Evolutionary conservation across 2,888 invertebrate genomes (phyloP).

Genomic region (Venusia cambrica): DNA sequence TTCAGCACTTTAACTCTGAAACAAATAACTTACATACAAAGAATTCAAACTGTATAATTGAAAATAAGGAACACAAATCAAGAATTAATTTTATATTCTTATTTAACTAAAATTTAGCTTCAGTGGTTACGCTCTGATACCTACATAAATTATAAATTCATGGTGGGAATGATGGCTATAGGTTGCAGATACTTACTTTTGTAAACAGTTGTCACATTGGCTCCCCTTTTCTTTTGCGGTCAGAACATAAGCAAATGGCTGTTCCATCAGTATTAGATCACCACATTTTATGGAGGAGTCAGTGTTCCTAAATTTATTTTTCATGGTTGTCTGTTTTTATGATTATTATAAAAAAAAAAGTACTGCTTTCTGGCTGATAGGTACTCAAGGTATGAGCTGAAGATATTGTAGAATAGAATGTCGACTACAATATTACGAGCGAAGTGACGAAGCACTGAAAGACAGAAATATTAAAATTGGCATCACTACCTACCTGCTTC

Average conservation of each 20-base stretch:
- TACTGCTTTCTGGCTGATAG: too few species aligned
- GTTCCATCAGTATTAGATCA: slow-evolving; percentile 84
- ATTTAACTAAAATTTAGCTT: too few species aligned
- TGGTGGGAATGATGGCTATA: too few species aligned
- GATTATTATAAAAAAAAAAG: slow-evolving; percentile 11
- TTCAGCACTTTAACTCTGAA: slow-evolving; percentile 86
- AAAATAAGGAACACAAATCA: too few species aligned
- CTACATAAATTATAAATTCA: too few species aligned
- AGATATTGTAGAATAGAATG: slow-evolving; percentile 56
- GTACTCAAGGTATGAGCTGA: too few species aligned
- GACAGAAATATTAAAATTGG: slow-evolving; percentile 59
- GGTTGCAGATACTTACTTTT: slow-evolving; percentile 82
- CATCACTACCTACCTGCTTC: slow-evolving; percentile 58
- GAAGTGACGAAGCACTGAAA: slow-evolving; percentile 44
- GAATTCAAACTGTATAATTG: too few species aligned
- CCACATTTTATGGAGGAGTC: slow-evolving; percentile 80
- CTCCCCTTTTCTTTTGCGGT: slow-evolving; percentile 85
- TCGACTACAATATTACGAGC: slow-evolving; percentile 40
- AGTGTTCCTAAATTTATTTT: slow-evolving; percentile 63
- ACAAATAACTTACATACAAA: slow-evolving; percentile 12
- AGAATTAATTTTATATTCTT: too few species aligned
- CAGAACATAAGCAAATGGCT: slow-evolving; percentile 88
- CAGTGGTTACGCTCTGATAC: too few species aligned
- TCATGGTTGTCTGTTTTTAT: slow-evolving; percentile 49
- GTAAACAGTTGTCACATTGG: slow-evolving; percentile 89